These are phyloP conservation scores for Crotophaga sulcirostris DNA, from an alignment of 2,113 vertebrate species.

Conservation along the genomic window DNA sequence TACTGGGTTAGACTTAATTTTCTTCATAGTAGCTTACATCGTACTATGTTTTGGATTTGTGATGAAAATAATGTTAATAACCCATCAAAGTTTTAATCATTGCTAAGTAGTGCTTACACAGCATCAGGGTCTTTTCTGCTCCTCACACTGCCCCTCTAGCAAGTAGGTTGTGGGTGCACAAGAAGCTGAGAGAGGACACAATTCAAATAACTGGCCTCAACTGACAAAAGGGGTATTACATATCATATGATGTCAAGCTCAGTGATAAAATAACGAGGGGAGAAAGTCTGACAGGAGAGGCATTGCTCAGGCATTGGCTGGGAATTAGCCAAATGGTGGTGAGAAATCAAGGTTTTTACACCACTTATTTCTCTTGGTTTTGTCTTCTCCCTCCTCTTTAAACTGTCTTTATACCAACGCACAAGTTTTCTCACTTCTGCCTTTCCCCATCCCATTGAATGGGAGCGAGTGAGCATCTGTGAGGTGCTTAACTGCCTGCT, in stretches of 20 bases:
- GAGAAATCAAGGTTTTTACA: not conserved
- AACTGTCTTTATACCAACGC: not conserved
- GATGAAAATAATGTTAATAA: not conserved
- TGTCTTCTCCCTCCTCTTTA: not conserved
- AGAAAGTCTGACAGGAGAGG: fast-evolving
- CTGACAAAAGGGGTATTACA: not conserved
- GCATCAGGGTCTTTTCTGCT: not conserved
- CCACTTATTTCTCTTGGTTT: not conserved
- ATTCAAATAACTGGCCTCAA: not conserved
- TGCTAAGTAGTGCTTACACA: not conserved
- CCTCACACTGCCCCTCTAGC: fast-evolving
- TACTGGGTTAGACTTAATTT: not conserved
- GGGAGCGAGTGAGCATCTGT: not conserved
- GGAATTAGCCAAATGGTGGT: fast-evolving
- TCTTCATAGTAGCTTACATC: not conserved
- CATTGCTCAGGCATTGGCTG: not conserved
- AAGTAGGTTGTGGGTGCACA: not conserved
- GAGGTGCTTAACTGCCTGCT: not conserved
- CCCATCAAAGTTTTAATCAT: fast-evolving
- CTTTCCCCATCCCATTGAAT: not conserved
- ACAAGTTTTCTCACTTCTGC: not conserved
- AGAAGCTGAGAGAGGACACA: not conserved
- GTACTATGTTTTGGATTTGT: not conserved
- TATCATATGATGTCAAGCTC: not conserved
- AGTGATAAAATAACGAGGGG: not conserved